Evolutionary conservation across 2,113 vertebrate species (phyloP).

Genomic region (Lamprologus tigripictilis): DNA sequence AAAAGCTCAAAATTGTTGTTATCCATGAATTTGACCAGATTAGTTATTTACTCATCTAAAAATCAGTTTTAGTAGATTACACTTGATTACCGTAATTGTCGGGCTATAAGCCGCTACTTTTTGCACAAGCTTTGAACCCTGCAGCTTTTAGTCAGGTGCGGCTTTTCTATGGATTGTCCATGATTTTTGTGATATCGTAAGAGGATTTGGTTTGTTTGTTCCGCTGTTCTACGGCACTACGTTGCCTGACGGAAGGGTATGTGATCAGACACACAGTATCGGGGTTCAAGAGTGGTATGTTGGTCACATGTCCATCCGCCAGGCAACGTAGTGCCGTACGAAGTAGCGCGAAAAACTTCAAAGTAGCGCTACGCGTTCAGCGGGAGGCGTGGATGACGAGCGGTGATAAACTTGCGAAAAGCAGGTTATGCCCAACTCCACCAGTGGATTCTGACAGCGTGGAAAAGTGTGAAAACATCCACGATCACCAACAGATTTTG

Average conservation of each 20-base stretch:
- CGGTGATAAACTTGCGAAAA: rapidly evolving
- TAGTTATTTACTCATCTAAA: background rate
- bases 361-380: rapidly evolving
- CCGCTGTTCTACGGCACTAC: too few species aligned
- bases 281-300: too few species aligned
- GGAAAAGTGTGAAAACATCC: too few species aligned
- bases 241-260: rapidly evolving
- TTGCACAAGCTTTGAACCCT: too few species aligned
- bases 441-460: rapidly evolving
- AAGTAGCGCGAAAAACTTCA: too few species aligned
- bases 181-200: rapidly evolving
- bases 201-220: too few species aligned
- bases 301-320: too few species aligned
- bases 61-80: rapidly evolving
- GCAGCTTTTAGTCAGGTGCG: too few species aligned
- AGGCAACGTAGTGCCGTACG: rapidly evolving
- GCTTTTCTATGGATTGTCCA: too few species aligned
- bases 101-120: too few species aligned
- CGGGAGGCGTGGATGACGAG: rapidly evolving
- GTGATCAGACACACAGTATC: rapidly evolving
- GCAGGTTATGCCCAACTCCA: rapidly evolving
- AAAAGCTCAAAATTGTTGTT: background rate
- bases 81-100: background rate
- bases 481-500: rapidly evolving
- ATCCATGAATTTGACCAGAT: background rate